A percentile compares a stretch with the other conserved stretches of the same genome.
Conservation (phyloP, 2,797 vertebrate species). For the Apogon hyalosoma region DNA sequence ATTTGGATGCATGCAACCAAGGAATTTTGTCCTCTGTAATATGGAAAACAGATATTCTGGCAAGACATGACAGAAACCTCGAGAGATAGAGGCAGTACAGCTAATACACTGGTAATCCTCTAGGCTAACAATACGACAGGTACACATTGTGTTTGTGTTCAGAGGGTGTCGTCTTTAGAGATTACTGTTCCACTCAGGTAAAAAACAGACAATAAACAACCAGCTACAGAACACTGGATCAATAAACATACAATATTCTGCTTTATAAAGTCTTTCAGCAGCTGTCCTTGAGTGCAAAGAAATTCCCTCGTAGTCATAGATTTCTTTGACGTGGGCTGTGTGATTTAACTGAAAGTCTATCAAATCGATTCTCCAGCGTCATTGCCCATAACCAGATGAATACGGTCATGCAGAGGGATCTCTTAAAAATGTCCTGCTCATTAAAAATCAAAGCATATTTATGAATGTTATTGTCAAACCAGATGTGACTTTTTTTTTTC, state of each 20-base stretch:
- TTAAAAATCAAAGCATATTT: constrained; percentile 26
- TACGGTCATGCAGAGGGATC: not conserved
- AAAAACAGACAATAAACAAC: constrained; percentile 34
- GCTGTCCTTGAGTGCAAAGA: constrained; percentile 18
- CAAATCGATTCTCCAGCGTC: constrained; percentile 15
- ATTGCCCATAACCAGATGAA: constrained; percentile 10
- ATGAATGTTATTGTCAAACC: not conserved
- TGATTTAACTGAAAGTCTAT: not conserved
- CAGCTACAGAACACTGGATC: constrained; percentile 40
- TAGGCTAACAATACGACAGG: constrained; percentile 45
- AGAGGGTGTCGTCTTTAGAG: constrained; percentile 39
- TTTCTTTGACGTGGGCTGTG: constrained; percentile 1
- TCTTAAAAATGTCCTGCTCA: not conserved
- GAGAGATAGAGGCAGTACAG: constrained; percentile 36
- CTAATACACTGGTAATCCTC: constrained; percentile 47
- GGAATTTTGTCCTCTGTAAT: constrained; percentile 39
- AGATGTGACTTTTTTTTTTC: not conserved
- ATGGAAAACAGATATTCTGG: constrained; percentile 66
- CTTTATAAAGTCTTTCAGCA: constrained; percentile 33
- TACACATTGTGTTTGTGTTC: constrained; percentile 16
- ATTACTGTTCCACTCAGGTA: constrained; percentile 42
- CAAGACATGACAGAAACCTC: constrained; percentile 53
- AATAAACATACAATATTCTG: constrained; percentile 8
- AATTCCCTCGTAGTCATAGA: not conserved
- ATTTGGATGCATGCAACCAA: constrained; percentile 17